Percentiles rank a stretch among this genome's conserved stretches.
phyloP scores from a whole-genome alignment of 2,797 vertebrate species.

The Enteromius unitaeniatus region DNA sequence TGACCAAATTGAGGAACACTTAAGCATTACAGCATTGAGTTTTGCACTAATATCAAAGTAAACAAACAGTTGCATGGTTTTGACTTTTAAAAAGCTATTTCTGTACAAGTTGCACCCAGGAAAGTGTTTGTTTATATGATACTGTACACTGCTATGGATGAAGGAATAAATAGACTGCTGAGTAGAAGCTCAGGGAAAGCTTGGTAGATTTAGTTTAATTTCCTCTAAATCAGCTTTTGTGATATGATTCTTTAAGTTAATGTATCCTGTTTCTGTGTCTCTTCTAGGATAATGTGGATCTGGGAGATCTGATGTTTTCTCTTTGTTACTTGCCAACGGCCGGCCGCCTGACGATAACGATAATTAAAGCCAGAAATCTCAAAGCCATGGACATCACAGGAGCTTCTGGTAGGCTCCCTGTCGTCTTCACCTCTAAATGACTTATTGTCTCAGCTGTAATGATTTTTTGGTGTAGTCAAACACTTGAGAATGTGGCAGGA shows the following conservation, averaged over 20 bases:
- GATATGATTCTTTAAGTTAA: background rate
- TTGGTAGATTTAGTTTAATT: constrained; percentile 9
- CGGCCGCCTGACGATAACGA: constrained; percentile 95
- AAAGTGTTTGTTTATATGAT: background rate
- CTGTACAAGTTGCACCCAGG: background rate
- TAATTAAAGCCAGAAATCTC: constrained; percentile 98
- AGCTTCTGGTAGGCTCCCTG: constrained; percentile 86
- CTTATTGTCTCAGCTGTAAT: background rate
- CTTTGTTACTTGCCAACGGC: constrained; percentile 98
- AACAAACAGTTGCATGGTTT: background rate
- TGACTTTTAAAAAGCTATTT: background rate
- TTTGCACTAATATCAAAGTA: background rate
- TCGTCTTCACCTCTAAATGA: background rate
- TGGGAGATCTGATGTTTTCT: constrained; percentile 98
- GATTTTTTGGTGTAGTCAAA: constrained; percentile 26
- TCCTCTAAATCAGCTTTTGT: background rate
- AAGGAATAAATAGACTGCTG: background rate
- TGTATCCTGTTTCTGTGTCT: constrained; percentile 21
- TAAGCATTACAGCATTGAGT: background rate
- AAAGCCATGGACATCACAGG: constrained; percentile 99
- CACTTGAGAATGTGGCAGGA: constrained; percentile 24
- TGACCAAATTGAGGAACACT: background rate
- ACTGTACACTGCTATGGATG: background rate
- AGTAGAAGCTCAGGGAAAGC: background rate
- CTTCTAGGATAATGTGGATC: constrained; percentile 81